These are phyloP conservation scores for Bilobella aurantiaca DNA, from an alignment of 1,140 invertebrate species.

Conservation along the genomic window DNA sequence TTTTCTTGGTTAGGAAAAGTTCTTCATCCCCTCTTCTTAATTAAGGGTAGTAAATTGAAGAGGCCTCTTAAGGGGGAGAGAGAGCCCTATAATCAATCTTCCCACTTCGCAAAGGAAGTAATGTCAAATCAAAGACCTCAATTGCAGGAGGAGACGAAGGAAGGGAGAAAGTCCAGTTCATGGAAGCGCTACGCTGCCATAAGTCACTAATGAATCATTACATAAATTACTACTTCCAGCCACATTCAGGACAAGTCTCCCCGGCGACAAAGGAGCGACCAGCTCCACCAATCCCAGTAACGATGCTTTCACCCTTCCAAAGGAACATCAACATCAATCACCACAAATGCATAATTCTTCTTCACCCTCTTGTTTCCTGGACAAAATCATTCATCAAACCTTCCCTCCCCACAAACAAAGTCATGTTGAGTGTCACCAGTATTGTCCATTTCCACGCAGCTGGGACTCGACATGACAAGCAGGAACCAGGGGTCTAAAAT, in stretches of 20 bases:
- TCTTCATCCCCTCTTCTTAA: background rate
- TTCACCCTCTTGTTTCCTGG: background rate
- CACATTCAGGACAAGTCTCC: background rate
- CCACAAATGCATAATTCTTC: too few relatives aligned
- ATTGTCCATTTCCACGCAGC: too few relatives aligned
- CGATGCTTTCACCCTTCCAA: background rate
- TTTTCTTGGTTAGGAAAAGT: too few relatives aligned
- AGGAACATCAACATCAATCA: background rate
- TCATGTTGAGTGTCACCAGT: too few relatives aligned
- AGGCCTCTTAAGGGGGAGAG: too few relatives aligned
- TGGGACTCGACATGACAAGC: too few relatives aligned
- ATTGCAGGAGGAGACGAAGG: background rate
- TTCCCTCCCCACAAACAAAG: background rate
- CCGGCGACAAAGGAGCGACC: background rate
- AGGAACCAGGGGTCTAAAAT: too few relatives aligned
- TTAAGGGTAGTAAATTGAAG: background rate
- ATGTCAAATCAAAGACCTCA: background rate
- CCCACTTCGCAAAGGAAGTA: background rate
- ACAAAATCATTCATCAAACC: background rate
- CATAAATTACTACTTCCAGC: background rate
- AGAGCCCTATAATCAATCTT: background rate
- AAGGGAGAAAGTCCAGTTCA: background rate
- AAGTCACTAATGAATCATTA: slow-evolving; percentile 6
- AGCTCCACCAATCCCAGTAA: background rate
- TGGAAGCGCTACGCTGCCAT: too few relatives aligned